These are phyloP conservation scores for Sebastes jordani DNA, from an alignment of 2,797 vertebrate genomes.

Conservation along the genomic window DNA sequence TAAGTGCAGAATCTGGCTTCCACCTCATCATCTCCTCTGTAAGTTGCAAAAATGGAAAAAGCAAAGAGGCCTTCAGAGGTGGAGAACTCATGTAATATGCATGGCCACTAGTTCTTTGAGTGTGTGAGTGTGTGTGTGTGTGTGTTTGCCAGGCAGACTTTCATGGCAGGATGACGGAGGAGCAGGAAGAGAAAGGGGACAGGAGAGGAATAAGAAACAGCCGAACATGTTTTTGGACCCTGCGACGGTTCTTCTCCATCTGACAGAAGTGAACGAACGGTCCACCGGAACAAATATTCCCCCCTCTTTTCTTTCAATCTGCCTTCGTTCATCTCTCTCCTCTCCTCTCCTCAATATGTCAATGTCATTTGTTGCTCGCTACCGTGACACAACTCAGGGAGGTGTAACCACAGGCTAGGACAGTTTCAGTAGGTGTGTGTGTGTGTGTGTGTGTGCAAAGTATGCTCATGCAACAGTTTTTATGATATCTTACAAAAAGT, in stretches of 20 bases:
- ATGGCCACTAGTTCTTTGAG: conserved; percentile 58
- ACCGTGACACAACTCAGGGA: conserved; percentile 32
- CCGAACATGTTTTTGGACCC: conserved; percentile 29
- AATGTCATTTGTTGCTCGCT: conserved; percentile 30
- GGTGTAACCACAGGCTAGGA: background rate
- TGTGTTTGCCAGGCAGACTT: conserved; percentile 36
- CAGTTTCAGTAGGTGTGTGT: background rate
- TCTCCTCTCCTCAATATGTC: background rate
- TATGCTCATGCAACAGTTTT: background rate
- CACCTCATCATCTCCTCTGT: conserved; percentile 64
- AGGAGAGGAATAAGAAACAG: conserved; percentile 60
- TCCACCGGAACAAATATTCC: conserved; percentile 40
- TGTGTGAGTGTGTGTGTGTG: conserved; percentile 24
- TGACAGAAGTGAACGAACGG: conserved; percentile 27
- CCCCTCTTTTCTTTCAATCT: background rate
- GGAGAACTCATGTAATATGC: conserved; percentile 78
- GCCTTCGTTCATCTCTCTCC: conserved; percentile 9
- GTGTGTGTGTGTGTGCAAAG: background rate
- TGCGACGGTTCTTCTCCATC: conserved; percentile 8
- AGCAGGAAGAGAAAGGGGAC: conserved; percentile 43
- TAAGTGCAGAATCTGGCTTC: conserved; percentile 60
- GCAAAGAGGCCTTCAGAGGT: conserved; percentile 70
- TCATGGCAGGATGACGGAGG: conserved; percentile 59
- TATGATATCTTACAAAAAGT: background rate
- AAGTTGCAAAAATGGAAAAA: conserved; percentile 60